Evolutionary conservation across 1,140 invertebrate genomes (phyloP).

Genomic region (Radopholus similis): DNA sequence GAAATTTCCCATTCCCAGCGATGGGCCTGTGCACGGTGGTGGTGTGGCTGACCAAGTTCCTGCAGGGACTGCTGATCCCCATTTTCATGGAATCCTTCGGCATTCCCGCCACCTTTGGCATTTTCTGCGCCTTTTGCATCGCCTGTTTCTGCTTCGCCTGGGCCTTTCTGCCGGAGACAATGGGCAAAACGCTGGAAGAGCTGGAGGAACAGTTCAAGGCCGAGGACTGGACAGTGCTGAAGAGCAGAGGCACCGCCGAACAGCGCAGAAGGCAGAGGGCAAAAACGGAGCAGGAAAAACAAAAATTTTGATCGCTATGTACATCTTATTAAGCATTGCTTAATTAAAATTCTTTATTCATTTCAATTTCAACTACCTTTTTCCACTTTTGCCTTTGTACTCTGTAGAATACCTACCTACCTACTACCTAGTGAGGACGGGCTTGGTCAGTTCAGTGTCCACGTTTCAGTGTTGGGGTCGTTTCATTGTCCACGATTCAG

Average conservation of each 20-base stretch:
- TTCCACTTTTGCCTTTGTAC: no score
- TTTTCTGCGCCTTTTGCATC: constrained; percentile 1
- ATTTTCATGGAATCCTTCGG: constrained; percentile 2
- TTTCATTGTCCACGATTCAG: no score
- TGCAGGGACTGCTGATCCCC: constrained; percentile 1
- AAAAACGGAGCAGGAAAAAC: background rate
- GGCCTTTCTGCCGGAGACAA: constrained; percentile 14
- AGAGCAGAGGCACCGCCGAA: background rate
- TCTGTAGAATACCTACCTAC: no score
- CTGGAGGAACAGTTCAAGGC: constrained; percentile 3
- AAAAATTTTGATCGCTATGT: background rate
- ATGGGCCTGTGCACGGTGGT: constrained; percentile 2
- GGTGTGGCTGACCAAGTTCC: constrained; percentile 15
- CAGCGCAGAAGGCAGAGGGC: background rate
- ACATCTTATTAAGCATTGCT: background rate
- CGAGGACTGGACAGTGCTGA: constrained; percentile 7
- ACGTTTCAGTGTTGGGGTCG: no score
- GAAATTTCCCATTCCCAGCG: background rate
- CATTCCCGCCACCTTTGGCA: constrained; percentile 9
- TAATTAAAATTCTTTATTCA: background rate
- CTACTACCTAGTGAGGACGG: no score
- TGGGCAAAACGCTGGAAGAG: constrained; percentile 4
- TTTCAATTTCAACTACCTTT: no score
- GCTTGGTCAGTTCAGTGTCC: no score
- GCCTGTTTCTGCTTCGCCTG: constrained; percentile 7